Evolutionary conservation across 2,113 vertebrate species (phyloP), one percentile per base, ranked within the genome.

Genomic region (Muntiacus reevesi): DNA sequence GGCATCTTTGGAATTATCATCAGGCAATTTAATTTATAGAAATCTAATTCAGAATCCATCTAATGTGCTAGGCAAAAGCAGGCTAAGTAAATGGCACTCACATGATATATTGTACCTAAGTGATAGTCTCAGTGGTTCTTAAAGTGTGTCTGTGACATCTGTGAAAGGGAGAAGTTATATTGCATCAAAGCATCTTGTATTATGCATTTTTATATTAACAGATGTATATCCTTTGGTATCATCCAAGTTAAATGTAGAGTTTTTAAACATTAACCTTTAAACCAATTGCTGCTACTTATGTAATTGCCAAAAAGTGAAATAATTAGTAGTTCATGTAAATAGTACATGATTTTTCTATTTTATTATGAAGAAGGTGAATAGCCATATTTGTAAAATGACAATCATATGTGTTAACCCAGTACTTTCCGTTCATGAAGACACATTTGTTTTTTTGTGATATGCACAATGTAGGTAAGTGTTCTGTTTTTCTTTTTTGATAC

Each of bases 321-420:
- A 97, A 98, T 93, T 98, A 97, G 97, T 96, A 98, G 96, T 98
- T 98, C 89, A 17, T 99, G 98, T 99, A 99, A 99, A 98, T 98
- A 98, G 94, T 99, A 98, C 50, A 52, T 97, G 98, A 97, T 92
- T 91, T 92, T 95, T 97, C 19, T 99, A 98, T 98, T 98, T 98
- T 98, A 98, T 99, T 98, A 97, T 98, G 97, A 99, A 98, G 97
- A 97, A 98, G 98, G 97, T 97, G 71, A 98, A 98, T 92, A 98
- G 98, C 97, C 96, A 94, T 98, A 97, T 98, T 98, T 98, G 97
- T 97, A 95, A 98, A 98, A 98, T 98, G 99, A 99, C 99, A 99
- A 99, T 99, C 99, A 99, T 98, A 36, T 91, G 91, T 98, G 98
- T 98, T 98, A 91, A 97, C 97, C 97, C 89, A 98, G 93, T 95